Conservation (phyloP, 2,797 vertebrate genomes). For the Macropodus opercularis region DNA sequence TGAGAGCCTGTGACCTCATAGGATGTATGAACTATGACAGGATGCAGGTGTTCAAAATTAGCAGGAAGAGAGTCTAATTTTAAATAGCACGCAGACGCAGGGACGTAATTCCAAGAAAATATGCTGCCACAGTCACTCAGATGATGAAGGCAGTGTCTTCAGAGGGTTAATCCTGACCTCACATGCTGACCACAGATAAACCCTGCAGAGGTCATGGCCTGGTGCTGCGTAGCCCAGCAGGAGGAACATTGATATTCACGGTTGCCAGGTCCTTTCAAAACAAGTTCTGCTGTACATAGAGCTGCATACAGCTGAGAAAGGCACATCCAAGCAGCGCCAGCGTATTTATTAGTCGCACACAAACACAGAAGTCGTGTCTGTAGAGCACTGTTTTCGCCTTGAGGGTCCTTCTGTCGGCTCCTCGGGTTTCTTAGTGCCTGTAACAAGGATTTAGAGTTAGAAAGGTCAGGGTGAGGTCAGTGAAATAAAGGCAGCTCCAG, state of each 20-base stretch:
- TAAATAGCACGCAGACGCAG: conserved; percentile 53
- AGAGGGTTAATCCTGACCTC: conserved; percentile 43
- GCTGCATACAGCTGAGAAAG: conserved; percentile 8
- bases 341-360: not conserved
- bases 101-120: too few species aligned
- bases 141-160: conserved; percentile 21
- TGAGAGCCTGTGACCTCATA: conserved; percentile 57
- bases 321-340: not conserved
- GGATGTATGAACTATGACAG: conserved; percentile 73
- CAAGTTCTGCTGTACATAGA: conserved; percentile 2
- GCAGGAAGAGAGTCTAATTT: conserved; percentile 72
- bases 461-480: conserved; percentile 63
- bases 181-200: conserved; percentile 33
- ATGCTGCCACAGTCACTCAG: conserved; percentile 13
- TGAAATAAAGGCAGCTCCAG: conserved; percentile 60
- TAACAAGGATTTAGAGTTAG: conserved; percentile 51
- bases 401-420: conserved; percentile 33
- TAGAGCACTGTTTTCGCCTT: conserved; percentile 36
- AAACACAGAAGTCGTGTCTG: conserved; percentile 32
- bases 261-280: conserved; percentile 20
- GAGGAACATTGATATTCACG: too few species aligned
- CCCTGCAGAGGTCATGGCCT: conserved; percentile 34
- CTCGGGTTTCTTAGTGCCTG: conserved; percentile 52
- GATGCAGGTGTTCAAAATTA: conserved; percentile 77
- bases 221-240: too few species aligned